These are phyloP conservation scores for Orthonevra nobilis DNA, from an alignment of 2,888 invertebrate genomes.

Conservation along the genomic window DNA sequence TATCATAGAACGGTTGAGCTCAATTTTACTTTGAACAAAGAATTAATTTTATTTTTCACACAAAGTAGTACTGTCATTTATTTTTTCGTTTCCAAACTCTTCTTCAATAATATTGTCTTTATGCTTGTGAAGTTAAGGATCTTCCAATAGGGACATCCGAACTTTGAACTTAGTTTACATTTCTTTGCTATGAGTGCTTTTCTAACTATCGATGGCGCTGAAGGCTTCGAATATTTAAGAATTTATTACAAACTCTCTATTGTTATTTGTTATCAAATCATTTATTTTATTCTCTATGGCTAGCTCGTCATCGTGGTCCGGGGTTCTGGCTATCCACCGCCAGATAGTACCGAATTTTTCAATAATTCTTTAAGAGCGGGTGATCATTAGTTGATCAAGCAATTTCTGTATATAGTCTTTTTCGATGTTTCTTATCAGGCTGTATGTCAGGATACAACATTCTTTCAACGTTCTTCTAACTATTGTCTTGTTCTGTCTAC, in stretches of 20 bases:
- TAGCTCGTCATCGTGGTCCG: constrained; percentile 2
- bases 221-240: background rate
- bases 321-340: background rate
- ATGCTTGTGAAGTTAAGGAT: too few relatives aligned
- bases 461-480: background rate
- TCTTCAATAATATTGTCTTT: too few relatives aligned
- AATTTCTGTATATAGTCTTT: background rate
- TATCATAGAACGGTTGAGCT: too few relatives aligned
- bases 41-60: too few relatives aligned
- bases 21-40: too few relatives aligned
- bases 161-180: too few relatives aligned
- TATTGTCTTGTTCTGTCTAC: background rate
- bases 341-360: background rate
- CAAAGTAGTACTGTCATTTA: too few relatives aligned
- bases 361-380: background rate
- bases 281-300: constrained; percentile 3
- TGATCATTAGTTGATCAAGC: background rate
- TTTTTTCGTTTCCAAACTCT: too few relatives aligned
- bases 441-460: background rate
- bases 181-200: too few relatives aligned
- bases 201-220: background rate
- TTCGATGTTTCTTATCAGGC: background rate
- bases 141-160: too few relatives aligned
- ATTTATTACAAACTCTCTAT: background rate
- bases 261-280: background rate